phyloP scores from a whole-genome alignment of 2,888 invertebrate genomes.

The Leptinotarsa haldemani region DNA sequence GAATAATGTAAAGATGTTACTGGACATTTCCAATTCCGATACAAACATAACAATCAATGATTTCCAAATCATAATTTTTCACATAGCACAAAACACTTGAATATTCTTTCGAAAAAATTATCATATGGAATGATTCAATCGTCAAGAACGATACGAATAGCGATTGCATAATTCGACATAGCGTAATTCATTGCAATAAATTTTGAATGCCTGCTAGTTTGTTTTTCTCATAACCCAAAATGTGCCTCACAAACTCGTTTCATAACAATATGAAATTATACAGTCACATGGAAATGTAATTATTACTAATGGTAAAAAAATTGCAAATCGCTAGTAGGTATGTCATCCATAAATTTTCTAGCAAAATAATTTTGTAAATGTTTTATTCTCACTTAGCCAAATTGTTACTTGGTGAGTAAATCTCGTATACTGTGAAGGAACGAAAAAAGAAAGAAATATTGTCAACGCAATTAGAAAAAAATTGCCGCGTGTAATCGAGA shows the following conservation, averaged over 20 bases:
- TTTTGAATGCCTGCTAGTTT: neutral
- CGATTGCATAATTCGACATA: too few species aligned
- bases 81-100: too few species aligned
- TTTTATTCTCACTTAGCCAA: neutral
- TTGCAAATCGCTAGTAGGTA: slow-evolving; percentile 4
- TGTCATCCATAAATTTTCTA: slow-evolving; percentile 4
- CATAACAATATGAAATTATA: slow-evolving; percentile 19
- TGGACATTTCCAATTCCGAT: too few species aligned
- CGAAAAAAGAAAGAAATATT: neutral
- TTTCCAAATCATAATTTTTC: too few species aligned
- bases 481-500: too few species aligned
- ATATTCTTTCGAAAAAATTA: too few species aligned
- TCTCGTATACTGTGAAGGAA: neutral
- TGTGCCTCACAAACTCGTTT: slow-evolving; percentile 9
- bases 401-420: neutral
- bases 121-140: too few species aligned
- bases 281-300: slow-evolving; percentile 13
- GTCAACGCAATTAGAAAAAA: too few species aligned
- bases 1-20: too few species aligned
- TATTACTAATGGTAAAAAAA: slow-evolving; percentile 11
- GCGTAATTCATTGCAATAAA: too few species aligned
- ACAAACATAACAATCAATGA: too few species aligned
- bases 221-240: slow-evolving; percentile 17
- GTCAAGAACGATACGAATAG: too few species aligned
- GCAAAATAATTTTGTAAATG: neutral